Evolutionary conservation across 37 sponge, comb jelly and placozoan species (phyloP).

Genomic region (Halichondria panicea): DNA sequence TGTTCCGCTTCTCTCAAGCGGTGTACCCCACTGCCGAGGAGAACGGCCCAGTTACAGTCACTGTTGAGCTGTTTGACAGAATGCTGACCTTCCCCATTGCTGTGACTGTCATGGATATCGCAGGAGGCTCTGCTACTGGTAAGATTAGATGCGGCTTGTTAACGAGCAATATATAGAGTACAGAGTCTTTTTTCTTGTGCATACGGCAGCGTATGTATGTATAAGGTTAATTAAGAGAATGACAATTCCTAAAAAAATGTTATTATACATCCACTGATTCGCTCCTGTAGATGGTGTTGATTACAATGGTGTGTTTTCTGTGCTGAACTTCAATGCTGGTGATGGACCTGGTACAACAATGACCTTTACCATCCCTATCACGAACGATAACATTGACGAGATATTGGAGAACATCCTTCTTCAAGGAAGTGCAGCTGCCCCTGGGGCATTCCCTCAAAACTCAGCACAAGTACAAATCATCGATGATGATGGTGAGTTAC

Average conservation of each 20-base stretch:
- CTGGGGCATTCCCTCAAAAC: background rate
- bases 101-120: background rate
- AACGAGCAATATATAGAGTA: too few species aligned
- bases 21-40: background rate
- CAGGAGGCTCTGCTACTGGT: background rate
- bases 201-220: too few species aligned
- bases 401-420: too few species aligned
- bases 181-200: too few species aligned
- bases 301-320: too few species aligned
- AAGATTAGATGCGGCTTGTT: too few species aligned
- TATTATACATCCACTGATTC: too few species aligned
- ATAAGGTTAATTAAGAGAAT: too few species aligned
- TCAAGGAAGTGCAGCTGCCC: background rate
- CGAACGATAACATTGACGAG: too few species aligned
- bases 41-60: background rate
- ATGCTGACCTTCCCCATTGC: background rate
- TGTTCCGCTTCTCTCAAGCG: background rate
- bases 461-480: background rate
- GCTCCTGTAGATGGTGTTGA: too few species aligned
- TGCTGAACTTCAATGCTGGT: slow-evolving; percentile 8
- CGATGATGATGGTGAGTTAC: too few species aligned
- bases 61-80: background rate
- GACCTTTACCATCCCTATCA: background rate
- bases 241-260: too few species aligned
- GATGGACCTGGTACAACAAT: background rate